Conservation (phyloP, 2,797 vertebrate species). For the Oryzias dopingdopingensis region DNA sequence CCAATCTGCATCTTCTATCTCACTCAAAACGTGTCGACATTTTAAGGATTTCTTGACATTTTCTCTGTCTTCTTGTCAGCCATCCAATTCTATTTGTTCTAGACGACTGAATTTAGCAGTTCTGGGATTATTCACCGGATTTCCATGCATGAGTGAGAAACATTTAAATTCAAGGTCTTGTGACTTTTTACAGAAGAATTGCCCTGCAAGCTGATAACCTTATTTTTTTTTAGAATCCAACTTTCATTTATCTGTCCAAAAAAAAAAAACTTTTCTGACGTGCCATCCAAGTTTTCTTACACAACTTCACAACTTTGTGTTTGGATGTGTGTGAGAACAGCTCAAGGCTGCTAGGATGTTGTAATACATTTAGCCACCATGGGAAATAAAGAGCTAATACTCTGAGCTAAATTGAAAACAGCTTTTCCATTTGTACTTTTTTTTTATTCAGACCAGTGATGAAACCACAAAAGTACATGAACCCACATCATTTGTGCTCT, state of each 20-base stretch:
- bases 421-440: conserved; percentile 46
- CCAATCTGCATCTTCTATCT: conserved; percentile 45
- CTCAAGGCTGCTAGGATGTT: conserved; percentile 50
- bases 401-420: conserved; percentile 55
- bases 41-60: conserved; percentile 57
- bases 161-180: conserved; percentile 65
- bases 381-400: conserved; percentile 71
- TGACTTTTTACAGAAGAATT: conserved; percentile 51
- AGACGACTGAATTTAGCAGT: conserved; percentile 55
- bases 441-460: conserved; percentile 42
- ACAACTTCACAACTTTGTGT: conserved; percentile 13
- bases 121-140: conserved; percentile 66
- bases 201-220: conserved; percentile 59
- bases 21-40: conserved; percentile 47
- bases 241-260: conserved; percentile 38
- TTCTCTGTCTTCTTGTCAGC: conserved; percentile 56
- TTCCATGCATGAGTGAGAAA: conserved; percentile 52
- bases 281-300: conserved; percentile 31
- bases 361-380: conserved; percentile 65
- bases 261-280: conserved; percentile 10
- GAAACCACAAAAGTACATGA: conserved; percentile 17
- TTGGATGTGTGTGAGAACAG: conserved; percentile 19
- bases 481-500: conserved; percentile 1
- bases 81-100: conserved; percentile 66
- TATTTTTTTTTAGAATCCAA: conserved; percentile 49